Percentiles rank a stretch among this genome's conserved stretches.
Conservation (phyloP, 2,888 invertebrate genomes). For the Himalopsyche kuldschensis region DNA sequence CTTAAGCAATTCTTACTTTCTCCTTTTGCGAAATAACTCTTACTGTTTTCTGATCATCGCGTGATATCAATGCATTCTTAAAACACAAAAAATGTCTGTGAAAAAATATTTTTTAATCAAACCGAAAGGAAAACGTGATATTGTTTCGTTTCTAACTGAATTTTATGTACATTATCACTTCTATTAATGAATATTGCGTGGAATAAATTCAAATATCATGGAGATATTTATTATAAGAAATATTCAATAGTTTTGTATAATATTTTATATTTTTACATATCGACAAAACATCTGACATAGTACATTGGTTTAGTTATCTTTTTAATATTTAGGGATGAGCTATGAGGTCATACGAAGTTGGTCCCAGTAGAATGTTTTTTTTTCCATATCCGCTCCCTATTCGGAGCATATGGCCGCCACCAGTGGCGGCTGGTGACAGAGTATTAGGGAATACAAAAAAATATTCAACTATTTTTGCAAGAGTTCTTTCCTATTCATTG, state of each 20-base stretch:
- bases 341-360: too few relatives aligned
- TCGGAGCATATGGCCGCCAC: too few relatives aligned
- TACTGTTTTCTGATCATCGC: neutral
- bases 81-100: neutral
- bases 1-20: neutral
- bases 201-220: neutral
- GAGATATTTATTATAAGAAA: neutral
- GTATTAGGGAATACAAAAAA: too few relatives aligned
- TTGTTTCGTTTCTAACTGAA: neutral
- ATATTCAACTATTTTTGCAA: too few relatives aligned
- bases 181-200: neutral
- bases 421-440: too few relatives aligned
- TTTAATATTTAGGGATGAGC: too few relatives aligned
- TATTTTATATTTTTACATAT: too few relatives aligned
- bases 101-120: neutral
- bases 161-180: neutral
- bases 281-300: neutral
- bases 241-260: neutral
- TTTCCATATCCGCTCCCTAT: too few relatives aligned
- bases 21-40: neutral
- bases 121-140: neutral
- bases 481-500: too few relatives aligned
- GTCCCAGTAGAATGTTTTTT: too few relatives aligned
- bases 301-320: too few relatives aligned
- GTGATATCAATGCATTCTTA: neutral